Percentiles rank a stretch among this genome's conserved stretches.
These are phyloP conservation scores for Catostomus latipinnis DNA, from an alignment of 2,797 vertebrate species.

Conservation along the genomic window DNA sequence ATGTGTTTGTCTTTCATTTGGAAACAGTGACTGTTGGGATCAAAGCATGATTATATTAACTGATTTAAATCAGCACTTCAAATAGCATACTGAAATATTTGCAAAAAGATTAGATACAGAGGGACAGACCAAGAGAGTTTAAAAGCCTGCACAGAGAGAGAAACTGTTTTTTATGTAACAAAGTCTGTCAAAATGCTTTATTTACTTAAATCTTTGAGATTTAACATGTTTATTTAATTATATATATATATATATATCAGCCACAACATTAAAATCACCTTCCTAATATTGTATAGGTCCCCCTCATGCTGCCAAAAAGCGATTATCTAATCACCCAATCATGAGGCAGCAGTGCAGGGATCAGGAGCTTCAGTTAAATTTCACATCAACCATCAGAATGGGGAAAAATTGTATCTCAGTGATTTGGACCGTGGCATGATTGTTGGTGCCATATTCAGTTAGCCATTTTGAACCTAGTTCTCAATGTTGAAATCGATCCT, in stretches of 20 bases:
- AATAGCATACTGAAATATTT: constrained; percentile 55
- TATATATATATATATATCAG: not conserved
- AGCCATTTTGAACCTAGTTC: too few species aligned
- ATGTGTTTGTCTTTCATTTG: constrained; percentile 67
- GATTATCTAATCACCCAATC: too few species aligned
- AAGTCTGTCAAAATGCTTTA: constrained; percentile 14
- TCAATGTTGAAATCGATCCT: too few species aligned
- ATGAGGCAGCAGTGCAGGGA: too few species aligned
- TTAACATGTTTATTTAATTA: constrained; percentile 8
- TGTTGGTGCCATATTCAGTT: too few species aligned
- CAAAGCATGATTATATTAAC: constrained; percentile 64
- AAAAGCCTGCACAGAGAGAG: constrained; percentile 47
- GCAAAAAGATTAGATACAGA: constrained; percentile 58
- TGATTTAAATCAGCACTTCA: constrained; percentile 68
- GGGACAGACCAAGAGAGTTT: constrained; percentile 38
- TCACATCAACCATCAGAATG: too few species aligned
- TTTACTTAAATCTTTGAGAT: constrained; percentile 2
- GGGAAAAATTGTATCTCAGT: too few species aligned
- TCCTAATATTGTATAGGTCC: too few species aligned
- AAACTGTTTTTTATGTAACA: constrained; percentile 6
- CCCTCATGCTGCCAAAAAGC: too few species aligned
- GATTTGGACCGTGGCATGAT: too few species aligned
- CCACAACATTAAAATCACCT: too few species aligned
- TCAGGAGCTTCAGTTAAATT: too few species aligned
- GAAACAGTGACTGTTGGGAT: constrained; percentile 59